Base-by-base conservation (phyloP, 2,888 invertebrate genomes). In the Ommatoiulus sabulosus region DNA sequence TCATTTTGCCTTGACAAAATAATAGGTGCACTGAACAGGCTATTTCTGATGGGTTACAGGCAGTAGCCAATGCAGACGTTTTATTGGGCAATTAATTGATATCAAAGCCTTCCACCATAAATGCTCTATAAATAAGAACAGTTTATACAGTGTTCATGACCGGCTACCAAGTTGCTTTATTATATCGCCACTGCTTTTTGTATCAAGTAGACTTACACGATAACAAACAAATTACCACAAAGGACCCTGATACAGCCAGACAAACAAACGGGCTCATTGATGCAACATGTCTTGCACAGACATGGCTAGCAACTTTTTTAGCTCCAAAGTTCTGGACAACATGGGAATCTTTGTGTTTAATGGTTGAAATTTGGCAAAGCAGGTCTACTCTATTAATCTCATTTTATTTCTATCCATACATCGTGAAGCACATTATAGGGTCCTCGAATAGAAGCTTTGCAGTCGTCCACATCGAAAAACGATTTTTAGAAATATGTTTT, bases 81-180 rank as follows among this genome's bases (percentile, higher is more conserved):
- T 63, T 63, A 63, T 63, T 63, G 63, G 63, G 63, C 63, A 63
- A 63, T 63, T 57, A 63, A 63, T 63, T 63, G 63, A 63, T 63
- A 63, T 63, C 63, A 63, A 63, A 63, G 63, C 63, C 63, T 63
- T 17, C 7, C 63, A 63, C 63, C 63, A 63, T 63, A 63, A 63
- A 63, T 63, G 63, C 63, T 63, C 63, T n/a, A 63, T 63, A 63
- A 63, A 63, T 57, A 63, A 63, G 63, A 17, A 63, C 4, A 63
- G n/a, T 63, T 17, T n/a, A n/a, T 63, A 63, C 63, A 63, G 63
- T 63, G 63, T n/a, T 63, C 63, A 12, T 63, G 63, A n/a, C n/a
- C n/a, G 63, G 63, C 63, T 63, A n/a, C 63, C 63, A 63, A 63
- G n/a, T 63, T 63, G n/a, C 63, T 63, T 63, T 63, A 63, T 63